Conservation (phyloP, 2,797 vertebrate genomes). For the Molossus alvarezi region DNA sequence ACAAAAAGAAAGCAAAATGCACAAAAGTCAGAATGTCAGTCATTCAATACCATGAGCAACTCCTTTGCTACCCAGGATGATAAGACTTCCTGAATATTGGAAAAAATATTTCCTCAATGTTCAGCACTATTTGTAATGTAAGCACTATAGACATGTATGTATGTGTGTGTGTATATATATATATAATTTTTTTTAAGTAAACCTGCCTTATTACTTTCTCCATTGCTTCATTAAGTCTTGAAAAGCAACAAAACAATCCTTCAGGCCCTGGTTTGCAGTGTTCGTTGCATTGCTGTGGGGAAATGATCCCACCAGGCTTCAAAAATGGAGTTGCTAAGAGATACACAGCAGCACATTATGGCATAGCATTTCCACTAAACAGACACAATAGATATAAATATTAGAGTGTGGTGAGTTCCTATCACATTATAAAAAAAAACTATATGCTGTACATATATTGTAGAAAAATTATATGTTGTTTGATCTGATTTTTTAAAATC, state of each 20-base stretch:
- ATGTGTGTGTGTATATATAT: no score
- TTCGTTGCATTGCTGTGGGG: neutral
- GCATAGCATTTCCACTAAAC: neutral
- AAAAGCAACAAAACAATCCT: conserved; percentile 24
- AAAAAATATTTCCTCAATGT: neutral
- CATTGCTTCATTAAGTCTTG: neutral
- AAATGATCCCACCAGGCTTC: neutral
- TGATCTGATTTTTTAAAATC: conserved; percentile 23
- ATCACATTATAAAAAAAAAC: neutral
- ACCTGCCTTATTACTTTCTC: neutral
- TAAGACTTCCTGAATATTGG: conserved; percentile 16
- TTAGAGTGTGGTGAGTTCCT: conserved; percentile 15
- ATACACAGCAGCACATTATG: neutral
- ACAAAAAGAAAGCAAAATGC: neutral
- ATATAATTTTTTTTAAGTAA: conserved; percentile 49
- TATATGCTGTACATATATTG: neutral
- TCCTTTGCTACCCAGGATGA: neutral
- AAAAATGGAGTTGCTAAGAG: neutral
- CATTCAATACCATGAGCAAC: neutral
- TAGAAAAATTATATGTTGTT: neutral
- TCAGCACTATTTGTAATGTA: neutral
- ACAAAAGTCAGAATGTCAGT: neutral
- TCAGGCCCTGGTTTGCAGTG: neutral
- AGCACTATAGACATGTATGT: neutral
- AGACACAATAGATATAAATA: neutral